Conservation (phyloP, 2,888 invertebrate species). For the Macrophya alboannulata region DNA sequence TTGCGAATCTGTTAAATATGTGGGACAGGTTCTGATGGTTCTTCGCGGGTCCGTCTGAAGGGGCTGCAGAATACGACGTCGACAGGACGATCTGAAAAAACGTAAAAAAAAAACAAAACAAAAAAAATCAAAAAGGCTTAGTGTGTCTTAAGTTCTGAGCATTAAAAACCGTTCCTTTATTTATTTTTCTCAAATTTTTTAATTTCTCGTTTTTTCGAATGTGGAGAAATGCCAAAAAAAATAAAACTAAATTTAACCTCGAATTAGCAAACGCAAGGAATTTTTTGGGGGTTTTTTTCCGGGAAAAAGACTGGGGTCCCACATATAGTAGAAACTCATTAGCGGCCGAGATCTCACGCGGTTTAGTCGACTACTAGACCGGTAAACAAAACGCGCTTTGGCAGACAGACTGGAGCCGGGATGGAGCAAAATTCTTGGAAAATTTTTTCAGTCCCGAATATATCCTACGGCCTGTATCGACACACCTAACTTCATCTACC, state of each 20-base stretch:
- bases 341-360: conserved; percentile 64
- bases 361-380: conserved; percentile 56
- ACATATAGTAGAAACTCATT: conserved; percentile 72
- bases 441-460: conserved; percentile 60
- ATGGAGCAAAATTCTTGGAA: conserved; percentile 75
- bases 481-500: conserved; percentile 71
- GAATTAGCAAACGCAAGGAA: neutral
- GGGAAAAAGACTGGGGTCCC: neutral
- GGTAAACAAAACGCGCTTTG: conserved; percentile 72
- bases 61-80: conserved; percentile 37
- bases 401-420: conserved; percentile 78
- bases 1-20: conserved; percentile 68
- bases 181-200: neutral
- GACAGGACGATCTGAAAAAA: conserved; percentile 3
- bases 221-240: neutral
- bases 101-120: neutral
- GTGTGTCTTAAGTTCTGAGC: conserved; percentile 8
- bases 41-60: conserved; percentile 26
- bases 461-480: conserved; percentile 22
- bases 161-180: neutral
- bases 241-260: neutral
- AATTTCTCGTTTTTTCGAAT: neutral
- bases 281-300: neutral
- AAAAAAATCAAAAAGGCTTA: neutral
- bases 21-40: conserved; percentile 59